Evolutionary conservation across 1,140 invertebrate genomes (phyloP).

Genomic region (Ceratina australensis): DNA sequence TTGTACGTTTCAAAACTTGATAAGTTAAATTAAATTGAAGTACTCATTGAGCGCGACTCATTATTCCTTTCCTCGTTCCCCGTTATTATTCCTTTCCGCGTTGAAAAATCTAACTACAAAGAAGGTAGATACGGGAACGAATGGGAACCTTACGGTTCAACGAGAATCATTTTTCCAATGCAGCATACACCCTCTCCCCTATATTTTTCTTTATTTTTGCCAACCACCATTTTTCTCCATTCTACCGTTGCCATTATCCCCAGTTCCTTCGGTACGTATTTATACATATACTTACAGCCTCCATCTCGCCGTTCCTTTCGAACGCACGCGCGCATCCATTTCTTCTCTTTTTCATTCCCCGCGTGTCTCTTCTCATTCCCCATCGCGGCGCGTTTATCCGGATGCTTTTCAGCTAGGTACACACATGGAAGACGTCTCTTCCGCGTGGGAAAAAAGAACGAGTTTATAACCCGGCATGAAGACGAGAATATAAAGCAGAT

Average conservation of each 20-base stretch:
- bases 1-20: not conserved
- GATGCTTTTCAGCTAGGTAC: conserved; percentile 25
- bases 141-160: not conserved
- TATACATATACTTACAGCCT: not conserved
- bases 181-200: not conserved
- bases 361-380: conserved; percentile 13
- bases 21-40: not conserved
- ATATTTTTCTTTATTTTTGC: not conserved
- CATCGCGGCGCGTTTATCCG: conserved; percentile 36
- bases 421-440: conserved; percentile 18
- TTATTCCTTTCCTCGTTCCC: not conserved
- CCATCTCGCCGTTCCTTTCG: not conserved
- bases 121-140: not conserved
- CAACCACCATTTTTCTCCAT: not conserved
- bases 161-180: conserved; percentile 1
- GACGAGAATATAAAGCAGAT: conserved; percentile 55
- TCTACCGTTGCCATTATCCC: not conserved
- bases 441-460: conserved; percentile 33
- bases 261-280: not conserved
- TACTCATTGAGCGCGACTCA: not conserved
- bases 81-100: not conserved
- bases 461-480: conserved; percentile 43
- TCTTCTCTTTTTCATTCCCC: conserved; percentile 10
- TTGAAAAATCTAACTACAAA: not conserved
- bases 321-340: no score